These are phyloP conservation scores for Platyscapa corneri DNA, from an alignment of 1,140 invertebrate genomes.

Conservation along the genomic window DNA sequence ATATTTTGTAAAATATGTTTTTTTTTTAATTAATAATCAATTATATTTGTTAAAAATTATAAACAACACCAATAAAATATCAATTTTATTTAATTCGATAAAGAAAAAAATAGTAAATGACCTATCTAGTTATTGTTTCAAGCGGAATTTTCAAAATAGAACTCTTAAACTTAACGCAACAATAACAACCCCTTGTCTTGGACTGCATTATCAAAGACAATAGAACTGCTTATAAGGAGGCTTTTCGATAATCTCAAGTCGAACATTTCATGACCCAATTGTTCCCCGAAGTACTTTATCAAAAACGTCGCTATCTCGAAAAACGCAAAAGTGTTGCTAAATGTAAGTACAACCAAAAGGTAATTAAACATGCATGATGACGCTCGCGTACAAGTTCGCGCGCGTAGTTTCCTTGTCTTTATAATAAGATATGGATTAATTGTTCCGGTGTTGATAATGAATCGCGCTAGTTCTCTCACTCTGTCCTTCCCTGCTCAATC, in stretches of 20 bases:
- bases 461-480: neutral
- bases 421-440: slow-evolving; percentile 42
- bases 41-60: too few relatives aligned
- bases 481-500: neutral
- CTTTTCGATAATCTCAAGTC: slow-evolving; percentile 15
- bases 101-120: neutral
- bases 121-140: neutral
- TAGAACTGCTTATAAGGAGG: slow-evolving; percentile 38
- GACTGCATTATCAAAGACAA: slow-evolving; percentile 41
- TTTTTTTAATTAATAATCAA: too few relatives aligned
- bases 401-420: slow-evolving; percentile 22
- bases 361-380: slow-evolving; percentile 36
- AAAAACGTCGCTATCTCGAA: slow-evolving; percentile 43
- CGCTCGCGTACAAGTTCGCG: neutral
- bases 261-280: slow-evolving; percentile 36
- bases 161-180: neutral
- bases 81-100: too few relatives aligned
- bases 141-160: slow-evolving; percentile 19
- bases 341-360: neutral
- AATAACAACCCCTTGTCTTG: slow-evolving; percentile 27
- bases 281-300: slow-evolving; percentile 26
- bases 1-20: too few relatives aligned
- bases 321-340: slow-evolving; percentile 35
- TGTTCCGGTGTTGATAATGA: slow-evolving; percentile 42
- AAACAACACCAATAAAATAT: too few relatives aligned